A percentile compares a stretch with the other conserved stretches of the same genome.
phyloP scores from a whole-genome alignment of 2,113 vertebrate genomes.

The Petaurus breviceps region DNA sequence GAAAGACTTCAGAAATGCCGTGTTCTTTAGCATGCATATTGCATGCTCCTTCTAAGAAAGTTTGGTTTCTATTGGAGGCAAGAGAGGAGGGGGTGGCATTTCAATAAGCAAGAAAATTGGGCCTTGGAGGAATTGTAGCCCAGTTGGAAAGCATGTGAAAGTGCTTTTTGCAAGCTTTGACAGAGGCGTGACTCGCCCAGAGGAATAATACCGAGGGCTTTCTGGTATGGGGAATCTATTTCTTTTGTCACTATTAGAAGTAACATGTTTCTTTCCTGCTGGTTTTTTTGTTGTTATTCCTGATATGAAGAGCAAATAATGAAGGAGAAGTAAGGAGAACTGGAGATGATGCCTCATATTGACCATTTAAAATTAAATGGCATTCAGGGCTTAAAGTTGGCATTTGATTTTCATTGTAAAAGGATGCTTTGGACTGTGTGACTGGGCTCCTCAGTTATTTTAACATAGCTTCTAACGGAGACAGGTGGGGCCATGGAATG shows the following conservation, averaged over 20 bases:
- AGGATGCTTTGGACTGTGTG: neutral
- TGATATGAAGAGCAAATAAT: neutral
- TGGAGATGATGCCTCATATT: neutral
- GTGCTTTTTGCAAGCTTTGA: neutral
- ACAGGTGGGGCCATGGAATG: neutral
- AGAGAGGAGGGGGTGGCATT: neutral
- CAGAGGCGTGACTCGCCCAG: neutral
- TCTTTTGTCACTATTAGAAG: neutral
- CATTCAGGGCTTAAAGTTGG: neutral
- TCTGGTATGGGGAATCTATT: neutral
- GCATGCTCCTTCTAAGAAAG: constrained; percentile 3
- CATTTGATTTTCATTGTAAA: neutral
- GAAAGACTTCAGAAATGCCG: neutral
- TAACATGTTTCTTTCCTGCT: neutral
- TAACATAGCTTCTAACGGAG: neutral
- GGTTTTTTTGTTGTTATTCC: neutral
- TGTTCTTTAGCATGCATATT: constrained; percentile 12
- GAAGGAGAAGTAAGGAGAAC: neutral
- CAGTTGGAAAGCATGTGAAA: neutral
- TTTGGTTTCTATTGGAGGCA: neutral
- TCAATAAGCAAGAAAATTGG: neutral
- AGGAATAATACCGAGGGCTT: neutral
- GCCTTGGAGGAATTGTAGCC: constrained; percentile 16
- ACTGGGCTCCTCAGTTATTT: neutral
- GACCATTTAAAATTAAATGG: neutral